Evolutionary conservation across 2,113 vertebrate genomes (phyloP).

Genomic region (Syngnathus floridae): DNA sequence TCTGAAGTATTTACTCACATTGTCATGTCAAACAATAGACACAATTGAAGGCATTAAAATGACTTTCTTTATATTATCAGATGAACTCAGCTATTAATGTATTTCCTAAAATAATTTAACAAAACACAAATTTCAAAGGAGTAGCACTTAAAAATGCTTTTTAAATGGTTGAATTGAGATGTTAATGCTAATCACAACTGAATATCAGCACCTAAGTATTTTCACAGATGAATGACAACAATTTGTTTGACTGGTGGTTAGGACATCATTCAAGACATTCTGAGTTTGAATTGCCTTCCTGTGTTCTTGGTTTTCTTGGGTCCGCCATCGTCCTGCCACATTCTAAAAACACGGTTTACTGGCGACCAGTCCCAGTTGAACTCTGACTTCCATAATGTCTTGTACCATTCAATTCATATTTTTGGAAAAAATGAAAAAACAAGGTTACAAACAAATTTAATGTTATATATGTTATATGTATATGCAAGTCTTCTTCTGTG

Average conservation of each 20-base stretch:
- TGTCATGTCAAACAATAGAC: neutral
- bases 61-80: constrained; percentile 1
- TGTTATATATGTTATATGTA: no score
- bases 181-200: neutral
- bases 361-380: no score
- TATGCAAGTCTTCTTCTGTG: no score
- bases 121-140: constrained; percentile 25
- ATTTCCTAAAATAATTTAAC: constrained; percentile 23
- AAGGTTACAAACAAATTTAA: no score
- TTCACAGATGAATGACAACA: neutral
- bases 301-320: no score
- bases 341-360: no score
- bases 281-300: no score
- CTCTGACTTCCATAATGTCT: no score
- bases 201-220: neutral
- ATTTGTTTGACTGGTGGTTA: neutral
- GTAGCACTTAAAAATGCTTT: neutral
- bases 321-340: no score
- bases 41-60: neutral
- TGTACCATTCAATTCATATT: no score
- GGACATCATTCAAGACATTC: no score
- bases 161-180: neutral
- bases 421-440: no score
- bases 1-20: constrained; percentile 14
- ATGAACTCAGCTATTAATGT: constrained; percentile 15